A percentile compares a stretch with the other conserved stretches of the same genome.
These are phyloP conservation scores for Darevskia mixta DNA, from an alignment of 2,797 vertebrate genomes.

Conservation along the genomic window DNA sequence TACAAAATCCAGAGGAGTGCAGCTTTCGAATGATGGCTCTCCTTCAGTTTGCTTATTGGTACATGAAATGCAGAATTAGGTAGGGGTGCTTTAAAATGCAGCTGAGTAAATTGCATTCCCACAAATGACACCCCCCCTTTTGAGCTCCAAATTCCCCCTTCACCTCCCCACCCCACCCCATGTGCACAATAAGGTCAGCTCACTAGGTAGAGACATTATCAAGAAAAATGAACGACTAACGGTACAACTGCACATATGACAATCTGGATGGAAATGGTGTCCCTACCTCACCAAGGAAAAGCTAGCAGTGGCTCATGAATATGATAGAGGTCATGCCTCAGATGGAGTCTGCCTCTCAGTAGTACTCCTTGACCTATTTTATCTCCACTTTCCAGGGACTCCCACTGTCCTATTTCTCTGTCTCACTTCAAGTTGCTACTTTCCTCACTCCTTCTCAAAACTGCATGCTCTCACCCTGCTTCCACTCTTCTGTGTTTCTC, in stretches of 20 bases:
- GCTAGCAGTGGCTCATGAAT: slow-evolving; percentile 12
- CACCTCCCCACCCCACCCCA: too few relatives aligned
- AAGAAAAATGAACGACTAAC: neutral
- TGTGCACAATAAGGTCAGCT: neutral
- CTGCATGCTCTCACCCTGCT: neutral
- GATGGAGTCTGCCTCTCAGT: slow-evolving; percentile 43
- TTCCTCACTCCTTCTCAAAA: slow-evolving; percentile 14
- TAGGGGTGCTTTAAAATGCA: too few relatives aligned
- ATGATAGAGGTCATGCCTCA: slow-evolving; percentile 32
- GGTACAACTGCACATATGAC: neutral
- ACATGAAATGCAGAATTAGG: too few relatives aligned
- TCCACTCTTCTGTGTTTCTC: neutral
- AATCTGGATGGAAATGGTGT: neutral
- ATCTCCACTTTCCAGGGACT: slow-evolving; percentile 24
- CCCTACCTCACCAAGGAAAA: accelerated
- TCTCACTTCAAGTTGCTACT: neutral
- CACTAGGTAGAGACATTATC: too few relatives aligned
- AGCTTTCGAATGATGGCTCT: too few relatives aligned
- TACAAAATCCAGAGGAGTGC: too few relatives aligned
- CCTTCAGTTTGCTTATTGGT: too few relatives aligned
- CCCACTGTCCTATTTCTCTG: slow-evolving; percentile 17
- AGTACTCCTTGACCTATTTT: slow-evolving; percentile 53
- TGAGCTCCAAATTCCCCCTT: neutral
- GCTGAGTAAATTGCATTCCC: too few relatives aligned
- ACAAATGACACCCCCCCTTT: neutral